phyloP scores from a whole-genome alignment of 2,113 vertebrate species.

The Mirounga angustirostris region DNA sequence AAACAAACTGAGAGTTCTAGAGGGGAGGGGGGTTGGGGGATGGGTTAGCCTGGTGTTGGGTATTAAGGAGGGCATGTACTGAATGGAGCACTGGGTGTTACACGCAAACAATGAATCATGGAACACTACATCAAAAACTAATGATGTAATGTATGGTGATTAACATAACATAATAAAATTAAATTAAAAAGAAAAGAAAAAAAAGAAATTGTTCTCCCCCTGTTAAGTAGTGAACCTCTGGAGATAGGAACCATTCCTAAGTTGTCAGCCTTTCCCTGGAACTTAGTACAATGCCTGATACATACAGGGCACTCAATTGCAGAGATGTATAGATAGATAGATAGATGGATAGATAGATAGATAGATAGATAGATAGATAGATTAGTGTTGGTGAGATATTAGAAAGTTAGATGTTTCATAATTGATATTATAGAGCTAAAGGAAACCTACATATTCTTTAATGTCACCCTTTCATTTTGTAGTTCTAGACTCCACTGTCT shows the following conservation, averaged over 20 bases:
- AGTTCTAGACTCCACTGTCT: neutral
- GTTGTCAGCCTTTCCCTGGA: neutral
- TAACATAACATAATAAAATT: too few species aligned
- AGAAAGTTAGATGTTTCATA: neutral
- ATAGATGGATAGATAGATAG: neutral
- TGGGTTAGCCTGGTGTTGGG: too few species aligned
- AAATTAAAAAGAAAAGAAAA: too few species aligned
- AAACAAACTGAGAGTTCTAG: too few species aligned
- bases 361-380: neutral
- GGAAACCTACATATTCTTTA: neutral
- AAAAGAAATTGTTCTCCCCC: neutral
- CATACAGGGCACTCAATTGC: neutral
- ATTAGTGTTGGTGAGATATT: neutral
- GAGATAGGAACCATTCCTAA: neutral
- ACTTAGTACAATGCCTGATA: neutral
- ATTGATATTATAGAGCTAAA: constrained; percentile 24
- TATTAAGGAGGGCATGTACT: too few species aligned
- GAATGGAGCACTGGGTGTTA: too few species aligned
- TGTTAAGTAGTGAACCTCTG: neutral
- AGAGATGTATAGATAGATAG: neutral
- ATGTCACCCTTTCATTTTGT: neutral
- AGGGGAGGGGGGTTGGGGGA: too few species aligned
- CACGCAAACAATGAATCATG: too few species aligned
- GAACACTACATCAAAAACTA: too few species aligned
- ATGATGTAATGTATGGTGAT: too few species aligned